These are phyloP conservation scores for Tanytarsus gracilentus DNA, from an alignment of 2,888 invertebrate genomes.

Conservation along the genomic window DNA sequence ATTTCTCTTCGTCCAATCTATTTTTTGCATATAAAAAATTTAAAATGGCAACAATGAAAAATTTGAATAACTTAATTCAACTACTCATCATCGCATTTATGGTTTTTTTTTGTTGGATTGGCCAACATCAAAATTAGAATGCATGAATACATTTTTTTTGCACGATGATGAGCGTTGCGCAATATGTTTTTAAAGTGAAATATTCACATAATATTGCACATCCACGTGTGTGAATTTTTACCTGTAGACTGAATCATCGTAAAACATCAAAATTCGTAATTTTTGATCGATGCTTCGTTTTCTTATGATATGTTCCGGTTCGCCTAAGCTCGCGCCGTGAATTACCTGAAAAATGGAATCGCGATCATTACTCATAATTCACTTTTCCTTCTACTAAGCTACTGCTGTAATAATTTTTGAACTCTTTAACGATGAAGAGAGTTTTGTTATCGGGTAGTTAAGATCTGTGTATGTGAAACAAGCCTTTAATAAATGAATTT, in stretches of 20 bases:
- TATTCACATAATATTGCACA: background rate
- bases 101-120: background rate
- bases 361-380: background rate
- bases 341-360: constrained; percentile 55
- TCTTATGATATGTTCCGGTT: constrained; percentile 60
- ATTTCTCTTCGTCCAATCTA: constrained; percentile 75
- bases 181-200: background rate
- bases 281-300: constrained; percentile 75
- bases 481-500: no score
- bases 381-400: no score
- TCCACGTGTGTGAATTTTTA: constrained; percentile 42
- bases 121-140: constrained; percentile 29
- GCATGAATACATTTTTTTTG: background rate
- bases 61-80: background rate
- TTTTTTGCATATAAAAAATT: constrained; percentile 40
- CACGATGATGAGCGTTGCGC: background rate
- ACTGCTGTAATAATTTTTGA: constrained; percentile 29
- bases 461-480: no score
- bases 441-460: no score
- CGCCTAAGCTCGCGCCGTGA: constrained; percentile 70
- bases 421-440: background rate
- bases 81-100: background rate
- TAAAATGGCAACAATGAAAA: background rate
- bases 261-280: constrained; percentile 72
- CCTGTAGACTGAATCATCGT: constrained; percentile 84